phyloP scores from a whole-genome alignment of 2,797 vertebrate genomes.

The Gallinago nigripennis region DNA sequence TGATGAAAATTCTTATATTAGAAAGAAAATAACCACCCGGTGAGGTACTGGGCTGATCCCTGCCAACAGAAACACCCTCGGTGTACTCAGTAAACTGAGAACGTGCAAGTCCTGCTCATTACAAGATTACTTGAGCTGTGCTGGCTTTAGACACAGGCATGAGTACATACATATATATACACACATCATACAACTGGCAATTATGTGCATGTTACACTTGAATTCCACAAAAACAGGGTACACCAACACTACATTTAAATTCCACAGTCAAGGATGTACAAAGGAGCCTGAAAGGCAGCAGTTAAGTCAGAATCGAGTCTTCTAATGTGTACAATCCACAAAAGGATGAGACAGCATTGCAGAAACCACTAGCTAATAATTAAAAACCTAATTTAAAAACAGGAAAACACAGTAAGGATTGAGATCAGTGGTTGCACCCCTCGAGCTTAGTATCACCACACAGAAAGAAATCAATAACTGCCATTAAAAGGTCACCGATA shows the following conservation, averaged over 20 bases:
- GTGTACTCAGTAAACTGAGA: neutral
- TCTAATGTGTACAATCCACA: neutral
- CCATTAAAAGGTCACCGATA: conserved; percentile 18
- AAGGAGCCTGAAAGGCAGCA: neutral
- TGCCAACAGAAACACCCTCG: conserved; percentile 38
- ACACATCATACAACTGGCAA: neutral
- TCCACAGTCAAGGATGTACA: neutral
- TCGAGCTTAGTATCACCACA: neutral
- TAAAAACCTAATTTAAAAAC: conserved; percentile 4
- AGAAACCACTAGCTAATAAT: neutral
- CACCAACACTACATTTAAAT: neutral
- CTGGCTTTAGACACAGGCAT: conserved; percentile 1
- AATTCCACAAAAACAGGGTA: neutral
- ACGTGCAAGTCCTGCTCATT: neutral
- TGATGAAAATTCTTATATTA: neutral
- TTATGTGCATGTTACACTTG: neutral
- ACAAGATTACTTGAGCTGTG: neutral
- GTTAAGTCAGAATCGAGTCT: neutral
- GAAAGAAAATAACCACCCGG: conserved; percentile 15
- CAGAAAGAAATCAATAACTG: conserved; percentile 45
- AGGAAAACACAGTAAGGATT: neutral
- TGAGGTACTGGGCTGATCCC: neutral
- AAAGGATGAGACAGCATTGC: neutral
- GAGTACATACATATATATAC: neutral
- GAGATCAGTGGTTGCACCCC: neutral